Evolutionary conservation across 2,113 vertebrate species (phyloP).

Genomic region (Pyrgilauda ruficollis): DNA sequence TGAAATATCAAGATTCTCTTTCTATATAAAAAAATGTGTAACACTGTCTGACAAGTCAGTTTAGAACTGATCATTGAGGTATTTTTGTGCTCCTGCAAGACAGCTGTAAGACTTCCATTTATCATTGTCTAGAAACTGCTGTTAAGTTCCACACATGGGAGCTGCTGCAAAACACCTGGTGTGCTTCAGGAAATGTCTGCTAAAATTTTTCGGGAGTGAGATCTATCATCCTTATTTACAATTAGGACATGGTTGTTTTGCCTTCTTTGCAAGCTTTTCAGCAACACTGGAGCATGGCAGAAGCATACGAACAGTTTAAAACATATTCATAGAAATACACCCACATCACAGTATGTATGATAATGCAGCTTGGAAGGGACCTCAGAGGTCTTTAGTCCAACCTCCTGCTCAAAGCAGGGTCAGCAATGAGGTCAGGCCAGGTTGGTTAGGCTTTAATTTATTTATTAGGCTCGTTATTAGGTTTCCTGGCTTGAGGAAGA

Average conservation of each 20-base stretch:
- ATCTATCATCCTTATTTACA: neutral
- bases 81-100: neutral
- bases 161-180: neutral
- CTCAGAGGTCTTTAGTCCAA: neutral
- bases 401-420: neutral
- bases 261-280: neutral
- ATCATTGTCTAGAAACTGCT: neutral
- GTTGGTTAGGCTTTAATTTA: conserved; percentile 12
- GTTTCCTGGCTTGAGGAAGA: neutral
- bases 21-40: neutral
- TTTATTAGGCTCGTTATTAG: neutral
- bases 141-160: neutral
- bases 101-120: neutral
- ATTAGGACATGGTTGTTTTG: neutral
- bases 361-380: neutral
- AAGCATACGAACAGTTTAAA: neutral
- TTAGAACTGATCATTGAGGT: neutral
- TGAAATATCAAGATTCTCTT: neutral
- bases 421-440: neutral
- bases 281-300: neutral
- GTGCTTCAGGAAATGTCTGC: neutral
- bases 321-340: neutral
- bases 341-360: neutral
- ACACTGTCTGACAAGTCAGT: neutral
- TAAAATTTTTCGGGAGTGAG: neutral